Evolutionary conservation across 2,797 vertebrate species (phyloP).

Genomic region (Mus spretus): DNA sequence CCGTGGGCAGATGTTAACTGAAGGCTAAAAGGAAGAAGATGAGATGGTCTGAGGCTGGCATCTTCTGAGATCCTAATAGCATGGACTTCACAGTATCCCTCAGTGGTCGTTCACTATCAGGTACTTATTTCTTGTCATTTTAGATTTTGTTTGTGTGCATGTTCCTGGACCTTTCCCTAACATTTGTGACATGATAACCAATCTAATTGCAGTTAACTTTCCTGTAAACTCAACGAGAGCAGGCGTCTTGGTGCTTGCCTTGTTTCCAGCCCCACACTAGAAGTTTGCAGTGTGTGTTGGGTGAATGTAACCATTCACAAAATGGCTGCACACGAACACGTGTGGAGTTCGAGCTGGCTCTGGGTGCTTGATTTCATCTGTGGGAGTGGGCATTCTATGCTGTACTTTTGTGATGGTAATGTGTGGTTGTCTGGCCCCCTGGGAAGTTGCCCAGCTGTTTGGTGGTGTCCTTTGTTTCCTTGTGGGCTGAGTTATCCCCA

Average conservation of each 20-base stretch:
- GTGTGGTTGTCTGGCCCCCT: background rate
- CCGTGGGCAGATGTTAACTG: slow-evolving; percentile 12
- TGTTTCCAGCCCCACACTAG: background rate
- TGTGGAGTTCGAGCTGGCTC: background rate
- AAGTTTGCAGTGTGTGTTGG: background rate
- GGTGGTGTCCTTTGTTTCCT: slow-evolving; percentile 3
- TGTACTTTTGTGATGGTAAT: background rate
- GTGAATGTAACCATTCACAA: background rate
- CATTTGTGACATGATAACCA: background rate
- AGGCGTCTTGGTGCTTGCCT: background rate
- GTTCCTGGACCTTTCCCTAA: background rate
- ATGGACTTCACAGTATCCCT: background rate
- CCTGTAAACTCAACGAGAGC: background rate
- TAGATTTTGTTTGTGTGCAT: background rate
- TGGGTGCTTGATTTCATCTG: background rate
- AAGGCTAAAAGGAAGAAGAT: slow-evolving; percentile 31
- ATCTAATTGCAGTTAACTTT: background rate
- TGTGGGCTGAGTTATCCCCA: background rate
- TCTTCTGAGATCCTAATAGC: background rate
- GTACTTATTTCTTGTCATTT: background rate
- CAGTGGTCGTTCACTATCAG: background rate
- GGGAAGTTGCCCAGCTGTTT: slow-evolving; percentile 67
- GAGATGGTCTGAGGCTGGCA: background rate
- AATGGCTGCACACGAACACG: background rate
- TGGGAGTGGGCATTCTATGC: background rate